Conservation (phyloP, 2,113 vertebrate species). For the Cottus gobio region DNA sequence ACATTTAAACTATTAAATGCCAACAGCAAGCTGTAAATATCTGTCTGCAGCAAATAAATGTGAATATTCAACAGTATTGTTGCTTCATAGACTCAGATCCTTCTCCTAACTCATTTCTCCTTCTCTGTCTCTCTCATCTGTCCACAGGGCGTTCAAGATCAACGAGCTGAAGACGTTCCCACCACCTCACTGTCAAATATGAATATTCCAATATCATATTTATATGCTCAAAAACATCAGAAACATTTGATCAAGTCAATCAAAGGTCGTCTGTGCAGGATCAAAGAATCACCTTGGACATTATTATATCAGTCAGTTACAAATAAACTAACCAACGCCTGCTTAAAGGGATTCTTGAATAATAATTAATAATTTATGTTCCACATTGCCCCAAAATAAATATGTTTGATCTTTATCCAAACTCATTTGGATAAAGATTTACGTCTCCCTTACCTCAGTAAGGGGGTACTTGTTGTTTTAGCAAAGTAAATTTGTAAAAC, state of each 20-base stretch:
- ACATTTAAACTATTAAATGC: neutral
- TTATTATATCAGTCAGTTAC: neutral
- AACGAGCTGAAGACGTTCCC: conserved; percentile 88
- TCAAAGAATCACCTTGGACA: too few relatives aligned
- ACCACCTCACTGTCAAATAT: neutral
- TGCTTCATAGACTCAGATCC: neutral
- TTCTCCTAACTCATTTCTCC: neutral
- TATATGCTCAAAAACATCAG: neutral
- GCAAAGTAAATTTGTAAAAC: too few relatives aligned
- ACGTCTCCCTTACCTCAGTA: too few relatives aligned
- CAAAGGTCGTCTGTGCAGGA: too few relatives aligned
- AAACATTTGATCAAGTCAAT: neutral
- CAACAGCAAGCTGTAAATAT: neutral
- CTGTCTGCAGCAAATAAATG: neutral
- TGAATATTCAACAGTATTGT: neutral
- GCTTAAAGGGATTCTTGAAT: neutral
- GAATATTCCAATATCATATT: neutral
- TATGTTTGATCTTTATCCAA: neutral
- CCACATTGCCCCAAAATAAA: neutral
- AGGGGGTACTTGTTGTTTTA: too few relatives aligned
- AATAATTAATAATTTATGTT: neutral
- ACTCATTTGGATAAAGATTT: too few relatives aligned
- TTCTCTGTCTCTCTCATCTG: neutral
- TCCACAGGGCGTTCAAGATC: conserved; percentile 90
- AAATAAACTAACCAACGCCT: neutral